Base-by-base conservation (phyloP, 2,888 invertebrate species). In the Amphiduros pacificus region DNA sequence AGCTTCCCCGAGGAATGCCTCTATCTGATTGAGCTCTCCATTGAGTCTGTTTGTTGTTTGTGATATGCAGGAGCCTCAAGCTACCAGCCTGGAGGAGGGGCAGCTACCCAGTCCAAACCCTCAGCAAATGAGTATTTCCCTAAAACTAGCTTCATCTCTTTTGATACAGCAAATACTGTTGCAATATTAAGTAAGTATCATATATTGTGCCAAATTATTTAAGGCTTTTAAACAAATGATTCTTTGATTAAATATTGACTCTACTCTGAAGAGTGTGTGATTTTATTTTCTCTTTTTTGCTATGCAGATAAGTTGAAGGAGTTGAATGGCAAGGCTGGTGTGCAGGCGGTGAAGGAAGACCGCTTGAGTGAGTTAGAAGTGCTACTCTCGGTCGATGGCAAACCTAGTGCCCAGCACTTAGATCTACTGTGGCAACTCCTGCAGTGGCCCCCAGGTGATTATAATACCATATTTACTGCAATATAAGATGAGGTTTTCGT, bases 361-460 rank as follows among this genome's bases (percentile, higher is more conserved):
- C 87, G 87, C 0, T 83, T 84, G 14, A 83, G 88, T 61, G 75
- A 84, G 69, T 74, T 81, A 32, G 68, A 85, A 81, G 85, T 84
- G 29, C 80, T 80, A 48, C 49, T 78, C 54, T 64, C 78, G 56
- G 84, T 84, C 55, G 77, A 73, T 4, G 64, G 68, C 17, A 55
- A 68, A 31, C 61, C 71, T 9, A 68, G 74, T 24, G 70, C 74
- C 26, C 85, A 86, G 66, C 85, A 87, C 14, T 77, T 89, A 61
- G 80, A 84, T 48, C 79, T 85, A 49, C 81, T 91, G 62, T 88
- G 88, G 75, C 85, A 85, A 74, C 83, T 90, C 73, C 80, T 91
- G 60, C 84, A 87, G 62, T 92, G 92, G 92, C 89, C 90, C 40
- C 86, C 88, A 83, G 89, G 90, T 90, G 78, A 63, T 72, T 48